A percentile compares a stretch with the other conserved stretches of the same genome.
Evolutionary conservation across 2,797 vertebrate species (phyloP).

Genomic region (Microctenopoma lineatum): DNA sequence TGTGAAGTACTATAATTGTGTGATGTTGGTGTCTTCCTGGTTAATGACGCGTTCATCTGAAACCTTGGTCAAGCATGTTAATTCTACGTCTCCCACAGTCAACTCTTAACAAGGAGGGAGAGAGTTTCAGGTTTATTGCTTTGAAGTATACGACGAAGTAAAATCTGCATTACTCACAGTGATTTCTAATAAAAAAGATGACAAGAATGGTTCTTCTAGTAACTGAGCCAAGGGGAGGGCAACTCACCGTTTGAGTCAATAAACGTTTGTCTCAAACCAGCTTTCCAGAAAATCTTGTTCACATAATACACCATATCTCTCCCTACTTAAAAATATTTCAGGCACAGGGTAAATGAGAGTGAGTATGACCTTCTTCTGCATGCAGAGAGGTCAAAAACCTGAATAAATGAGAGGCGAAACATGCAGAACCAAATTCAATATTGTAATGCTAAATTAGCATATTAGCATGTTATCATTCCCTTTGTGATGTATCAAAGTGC

Average conservation of each 20-base stretch:
- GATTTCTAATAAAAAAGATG: background rate
- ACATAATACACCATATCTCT: background rate
- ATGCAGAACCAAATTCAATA: background rate
- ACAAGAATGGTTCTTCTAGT: background rate
- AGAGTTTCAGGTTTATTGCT: conserved; percentile 18
- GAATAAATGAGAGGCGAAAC: background rate
- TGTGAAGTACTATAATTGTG: background rate
- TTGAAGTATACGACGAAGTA: background rate
- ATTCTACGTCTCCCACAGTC: conserved; percentile 10
- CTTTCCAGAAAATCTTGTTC: background rate
- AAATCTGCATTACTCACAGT: background rate
- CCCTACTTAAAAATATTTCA: background rate
- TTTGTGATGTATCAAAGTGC: background rate
- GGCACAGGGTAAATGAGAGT: background rate
- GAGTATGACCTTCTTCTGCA: background rate
- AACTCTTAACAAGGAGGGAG: conserved; percentile 11
- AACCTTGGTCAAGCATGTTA: conserved; percentile 2
- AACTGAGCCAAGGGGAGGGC: background rate
- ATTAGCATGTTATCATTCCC: background rate
- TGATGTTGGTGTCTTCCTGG: background rate
- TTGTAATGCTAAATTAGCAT: too few relatives aligned
- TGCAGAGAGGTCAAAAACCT: background rate
- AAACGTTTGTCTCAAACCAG: background rate
- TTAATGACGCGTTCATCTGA: conserved; percentile 33
- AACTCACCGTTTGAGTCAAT: background rate